These are phyloP conservation scores for Microdon myrmicae DNA, from an alignment of 2,888 invertebrate genomes.

Conservation along the genomic window DNA sequence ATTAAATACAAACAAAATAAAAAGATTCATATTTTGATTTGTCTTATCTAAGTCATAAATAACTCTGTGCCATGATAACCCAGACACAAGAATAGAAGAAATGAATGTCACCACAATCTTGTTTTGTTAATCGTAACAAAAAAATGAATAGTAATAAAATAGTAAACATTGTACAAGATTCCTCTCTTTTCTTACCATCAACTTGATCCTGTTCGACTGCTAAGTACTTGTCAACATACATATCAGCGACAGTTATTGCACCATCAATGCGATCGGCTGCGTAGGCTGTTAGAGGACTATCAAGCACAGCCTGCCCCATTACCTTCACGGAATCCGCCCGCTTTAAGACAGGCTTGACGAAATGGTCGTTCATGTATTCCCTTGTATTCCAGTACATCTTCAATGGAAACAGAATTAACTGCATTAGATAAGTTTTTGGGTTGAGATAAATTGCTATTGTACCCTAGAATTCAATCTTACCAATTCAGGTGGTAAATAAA, in stretches of 20 bases:
- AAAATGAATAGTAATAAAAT: too few relatives aligned
- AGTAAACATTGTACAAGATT: background rate
- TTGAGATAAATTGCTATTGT: constrained; percentile 5
- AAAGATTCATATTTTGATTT: constrained; percentile 13
- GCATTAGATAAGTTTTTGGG: constrained; percentile 34
- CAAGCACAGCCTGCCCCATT: constrained; percentile 76
- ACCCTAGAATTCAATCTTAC: constrained; percentile 69
- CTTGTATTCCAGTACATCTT: constrained; percentile 85
- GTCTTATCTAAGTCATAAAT: constrained; percentile 25
- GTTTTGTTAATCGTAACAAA: too few relatives aligned
- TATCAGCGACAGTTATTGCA: constrained; percentile 81
- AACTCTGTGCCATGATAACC: constrained; percentile 52
- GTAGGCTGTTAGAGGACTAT: constrained; percentile 76
- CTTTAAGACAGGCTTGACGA: constrained; percentile 76
- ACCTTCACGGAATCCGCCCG: constrained; percentile 86
- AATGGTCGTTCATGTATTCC: constrained; percentile 75
- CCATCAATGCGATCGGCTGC: constrained; percentile 81
- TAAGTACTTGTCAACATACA: constrained; percentile 83
- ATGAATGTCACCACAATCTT: background rate
- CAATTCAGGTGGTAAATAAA: constrained; percentile 85
- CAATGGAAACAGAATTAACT: constrained; percentile 58
- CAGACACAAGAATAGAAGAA: constrained; percentile 16
- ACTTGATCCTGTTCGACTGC: constrained; percentile 73
- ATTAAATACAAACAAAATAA: constrained; percentile 15
- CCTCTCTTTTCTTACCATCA: constrained; percentile 70